Evolutionary conservation across 1,140 invertebrate genomes (phyloP).

Genomic region (Octopus bimaculoides): DNA sequence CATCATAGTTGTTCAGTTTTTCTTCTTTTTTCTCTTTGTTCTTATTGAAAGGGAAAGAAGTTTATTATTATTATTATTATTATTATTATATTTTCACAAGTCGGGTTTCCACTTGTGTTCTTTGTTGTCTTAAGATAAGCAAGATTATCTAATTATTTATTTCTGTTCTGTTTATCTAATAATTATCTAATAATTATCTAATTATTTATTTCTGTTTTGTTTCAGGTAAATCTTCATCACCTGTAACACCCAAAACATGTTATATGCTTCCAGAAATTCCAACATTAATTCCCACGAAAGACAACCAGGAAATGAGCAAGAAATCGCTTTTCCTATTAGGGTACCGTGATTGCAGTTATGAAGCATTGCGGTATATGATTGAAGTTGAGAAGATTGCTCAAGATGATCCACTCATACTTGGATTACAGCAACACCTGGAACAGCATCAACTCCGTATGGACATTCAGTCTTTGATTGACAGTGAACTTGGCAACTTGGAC

Average conservation of each 20-base stretch:
- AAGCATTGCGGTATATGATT: conserved; percentile 51
- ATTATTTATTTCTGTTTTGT: not conserved
- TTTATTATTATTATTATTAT: no score
- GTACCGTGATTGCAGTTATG: conserved; percentile 52
- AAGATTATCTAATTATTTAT: no score
- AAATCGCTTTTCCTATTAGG: conserved; percentile 32
- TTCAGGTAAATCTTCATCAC: not conserved
- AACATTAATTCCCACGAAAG: not conserved
- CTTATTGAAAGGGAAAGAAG: no score
- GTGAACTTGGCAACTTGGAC: no score
- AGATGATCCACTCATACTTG: conserved; percentile 49
- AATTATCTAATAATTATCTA: no score
- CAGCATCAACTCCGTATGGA: conserved; percentile 22
- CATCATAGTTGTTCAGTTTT: no score
- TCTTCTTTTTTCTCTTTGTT: no score
- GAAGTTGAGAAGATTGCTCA: conserved; percentile 50
- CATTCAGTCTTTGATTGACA: not conserved
- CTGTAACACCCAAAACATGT: not conserved
- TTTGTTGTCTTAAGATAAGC: no score
- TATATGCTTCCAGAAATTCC: not conserved
- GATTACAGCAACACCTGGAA: conserved; percentile 42
- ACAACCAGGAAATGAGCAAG: not conserved
- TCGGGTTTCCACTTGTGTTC: no score
- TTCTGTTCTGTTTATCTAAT: no score
- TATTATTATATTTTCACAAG: no score